A percentile compares a stretch with the other conserved stretches of the same genome.
Evolutionary conservation across 1,140 invertebrate species (phyloP).

Genomic region (Caerostris darwini): DNA sequence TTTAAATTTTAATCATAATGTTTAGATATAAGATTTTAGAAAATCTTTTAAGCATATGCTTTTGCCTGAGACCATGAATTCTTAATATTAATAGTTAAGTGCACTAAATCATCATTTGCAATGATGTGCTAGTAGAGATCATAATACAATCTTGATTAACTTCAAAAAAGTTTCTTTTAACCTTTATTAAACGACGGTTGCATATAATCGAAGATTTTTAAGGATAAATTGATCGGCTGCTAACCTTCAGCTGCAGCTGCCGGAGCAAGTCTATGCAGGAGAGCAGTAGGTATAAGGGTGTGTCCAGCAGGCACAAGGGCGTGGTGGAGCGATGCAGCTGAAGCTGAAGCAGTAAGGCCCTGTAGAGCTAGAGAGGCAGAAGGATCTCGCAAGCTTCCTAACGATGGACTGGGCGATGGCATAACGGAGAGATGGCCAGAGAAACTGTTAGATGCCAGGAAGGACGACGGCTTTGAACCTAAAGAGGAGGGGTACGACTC

Average conservation of each 20-base stretch:
- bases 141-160: too few relatives aligned
- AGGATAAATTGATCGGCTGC: background rate
- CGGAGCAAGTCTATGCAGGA: constrained; percentile 44
- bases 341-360: constrained; percentile 55
- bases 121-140: too few relatives aligned
- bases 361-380: constrained; percentile 10
- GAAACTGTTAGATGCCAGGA: constrained; percentile 25
- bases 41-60: too few relatives aligned
- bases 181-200: too few relatives aligned
- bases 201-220: too few relatives aligned
- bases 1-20: too few relatives aligned
- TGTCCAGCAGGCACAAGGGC: constrained; percentile 55
- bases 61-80: too few relatives aligned
- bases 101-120: too few relatives aligned
- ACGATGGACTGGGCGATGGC: constrained; percentile 72
- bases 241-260: constrained; percentile 10
- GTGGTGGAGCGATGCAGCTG: constrained; percentile 65
- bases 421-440: constrained; percentile 34
- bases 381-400: constrained; percentile 67
- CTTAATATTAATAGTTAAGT: too few relatives aligned
- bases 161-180: too few relatives aligned
- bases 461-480: constrained; percentile 44
- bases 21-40: too few relatives aligned
- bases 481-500: constrained; percentile 45
- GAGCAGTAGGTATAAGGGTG: constrained; percentile 51